A percentile compares a stretch with the other conserved stretches of the same genome.
Evolutionary conservation across 2,113 vertebrate species (phyloP).

Genomic region (Rousettus leschenaultii): DNA sequence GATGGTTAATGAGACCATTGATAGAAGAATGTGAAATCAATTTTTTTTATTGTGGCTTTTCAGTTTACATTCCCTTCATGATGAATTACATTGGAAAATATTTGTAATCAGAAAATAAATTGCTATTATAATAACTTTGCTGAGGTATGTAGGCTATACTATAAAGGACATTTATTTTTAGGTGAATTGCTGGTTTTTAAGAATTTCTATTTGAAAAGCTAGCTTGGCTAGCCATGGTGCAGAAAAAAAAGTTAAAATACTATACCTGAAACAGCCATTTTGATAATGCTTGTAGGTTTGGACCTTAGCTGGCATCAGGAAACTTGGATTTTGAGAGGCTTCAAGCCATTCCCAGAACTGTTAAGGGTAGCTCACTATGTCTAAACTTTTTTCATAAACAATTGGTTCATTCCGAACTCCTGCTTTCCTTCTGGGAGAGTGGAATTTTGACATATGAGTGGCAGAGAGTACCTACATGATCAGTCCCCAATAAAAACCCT

Average conservation of each 20-base stretch:
- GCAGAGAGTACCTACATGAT: not conserved
- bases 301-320: not conserved
- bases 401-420: not conserved
- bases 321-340: not conserved
- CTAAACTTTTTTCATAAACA: not conserved
- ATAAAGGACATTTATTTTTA: not conserved
- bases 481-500: not conserved
- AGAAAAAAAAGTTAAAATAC: not conserved
- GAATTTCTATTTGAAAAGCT: not conserved
- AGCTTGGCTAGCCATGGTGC: not conserved
- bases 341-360: not conserved
- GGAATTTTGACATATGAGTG: not conserved
- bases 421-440: slow-evolving; percentile 13
- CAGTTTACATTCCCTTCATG: slow-evolving; percentile 23
- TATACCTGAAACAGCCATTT: not conserved
- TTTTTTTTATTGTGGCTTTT: slow-evolving; percentile 31
- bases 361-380: not conserved
- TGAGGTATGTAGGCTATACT: not conserved
- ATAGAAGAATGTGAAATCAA: not conserved
- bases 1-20: slow-evolving; percentile 19
- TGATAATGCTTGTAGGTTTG: not conserved
- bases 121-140: not conserved
- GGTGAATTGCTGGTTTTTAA: not conserved
- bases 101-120: slow-evolving; percentile 4
- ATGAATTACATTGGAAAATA: slow-evolving; percentile 3